A percentile compares a stretch with the other conserved stretches of the same genome.
phyloP scores from a whole-genome alignment of 2,113 vertebrate species.

The Cottus gobio region DNA sequence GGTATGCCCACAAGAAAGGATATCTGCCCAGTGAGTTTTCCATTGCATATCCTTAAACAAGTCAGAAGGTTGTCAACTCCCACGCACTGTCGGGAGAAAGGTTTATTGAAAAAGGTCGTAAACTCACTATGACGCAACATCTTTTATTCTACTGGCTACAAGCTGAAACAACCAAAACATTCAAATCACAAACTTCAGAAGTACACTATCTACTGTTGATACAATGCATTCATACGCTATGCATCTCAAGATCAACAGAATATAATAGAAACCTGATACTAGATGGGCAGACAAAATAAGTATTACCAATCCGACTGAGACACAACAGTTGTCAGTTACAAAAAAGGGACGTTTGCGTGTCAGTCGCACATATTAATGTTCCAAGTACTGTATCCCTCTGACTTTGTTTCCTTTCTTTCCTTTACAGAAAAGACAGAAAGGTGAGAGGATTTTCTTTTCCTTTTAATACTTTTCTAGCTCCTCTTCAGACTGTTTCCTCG shows the following conservation, averaged over 20 bases:
- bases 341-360: not conserved
- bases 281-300: not conserved
- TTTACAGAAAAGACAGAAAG: conserved; percentile 73
- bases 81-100: not conserved
- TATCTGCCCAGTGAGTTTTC: conserved; percentile 88
- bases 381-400: not conserved
- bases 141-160: too few species aligned
- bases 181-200: not conserved
- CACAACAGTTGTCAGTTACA: not conserved
- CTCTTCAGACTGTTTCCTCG: not conserved
- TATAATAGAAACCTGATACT: not conserved
- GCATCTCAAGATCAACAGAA: not conserved
- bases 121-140: not conserved
- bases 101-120: not conserved
- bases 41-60: not conserved
- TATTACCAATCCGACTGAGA: not conserved
- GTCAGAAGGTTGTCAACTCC: not conserved
- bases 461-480: not conserved
- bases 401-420: conserved; percentile 16
- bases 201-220: not conserved
- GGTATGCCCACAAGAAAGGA: conserved; percentile 89
- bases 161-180: not conserved
- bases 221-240: not conserved
- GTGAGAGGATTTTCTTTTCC: conserved; percentile 65
- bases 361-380: not conserved